Base-by-base conservation (phyloP, 2,888 invertebrate genomes). In the Strigamia transsilvanica region DNA sequence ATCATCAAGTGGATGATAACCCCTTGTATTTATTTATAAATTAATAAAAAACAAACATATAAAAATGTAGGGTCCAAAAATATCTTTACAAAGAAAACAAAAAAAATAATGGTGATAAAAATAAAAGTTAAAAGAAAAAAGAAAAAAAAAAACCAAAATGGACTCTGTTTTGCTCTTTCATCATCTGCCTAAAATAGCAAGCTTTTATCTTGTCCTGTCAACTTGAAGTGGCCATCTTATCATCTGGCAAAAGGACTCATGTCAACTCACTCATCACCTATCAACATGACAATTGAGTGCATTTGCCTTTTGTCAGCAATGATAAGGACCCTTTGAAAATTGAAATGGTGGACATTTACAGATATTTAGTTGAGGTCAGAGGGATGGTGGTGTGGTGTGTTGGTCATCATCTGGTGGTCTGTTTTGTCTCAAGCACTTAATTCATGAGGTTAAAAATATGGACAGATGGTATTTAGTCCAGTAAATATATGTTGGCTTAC, bases 231-330 rank as follows among this genome's bases (percentile, higher is more conserved):
- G 73, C 73, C 73, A 73, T 73, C 73, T 73, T 73, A 73, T 73
- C 73, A 73, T 13, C 32, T 73, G 73, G 73, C 15, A 73, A 73
- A 73, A 73, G 73, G 73, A 73, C 73, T 32, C 73, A 32, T 73
- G 73, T 73, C 73, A 73, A 27, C 73, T 73, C 73, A 73, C 73
- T 73, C 73, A 73, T 73, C 73, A 73, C 73, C 73, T 32, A 32
- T 73, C 73, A 73, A 32, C 73, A 73, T 73, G 27, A 73, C 73
- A 73, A 73, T 73, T 73, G 73, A 73, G 73, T 73, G 27, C 73
- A 73, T 73, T 73, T 73, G 73, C 73, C 32, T 73, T 73, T 73
- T 73, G 73, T 73, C 73, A 23, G 32, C 7, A 9, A 4, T 73
- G 73, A 73, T 32, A 73, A 73, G 27, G 73, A 73, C 3, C n/a